Evolutionary conservation across 2,797 vertebrate species (phyloP).

Genomic region (Numenius phaeopus): DNA sequence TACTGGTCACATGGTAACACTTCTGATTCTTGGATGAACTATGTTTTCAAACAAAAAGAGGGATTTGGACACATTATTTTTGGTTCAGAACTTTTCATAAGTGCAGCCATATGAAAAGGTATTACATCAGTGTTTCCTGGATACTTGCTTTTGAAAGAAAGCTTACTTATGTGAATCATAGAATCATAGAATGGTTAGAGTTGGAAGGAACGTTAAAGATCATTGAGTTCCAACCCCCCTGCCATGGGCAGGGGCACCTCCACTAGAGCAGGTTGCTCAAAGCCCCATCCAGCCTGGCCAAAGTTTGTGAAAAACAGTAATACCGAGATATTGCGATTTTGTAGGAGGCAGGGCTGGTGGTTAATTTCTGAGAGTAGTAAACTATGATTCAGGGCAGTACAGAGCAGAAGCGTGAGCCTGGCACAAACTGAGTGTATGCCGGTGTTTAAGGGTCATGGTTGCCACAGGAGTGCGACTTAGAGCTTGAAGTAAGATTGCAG

Average conservation of each 20-base stretch:
- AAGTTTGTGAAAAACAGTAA: no score
- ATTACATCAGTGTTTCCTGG: slow-evolving; percentile 12
- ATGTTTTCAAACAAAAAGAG: slow-evolving; percentile 54
- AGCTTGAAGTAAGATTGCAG: not conserved
- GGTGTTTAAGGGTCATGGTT: not conserved
- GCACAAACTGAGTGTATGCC: not conserved
- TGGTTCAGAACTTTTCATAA: slow-evolving; percentile 37
- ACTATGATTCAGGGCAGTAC: not conserved
- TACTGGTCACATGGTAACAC: slow-evolving; percentile 4
- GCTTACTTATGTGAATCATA: not conserved
- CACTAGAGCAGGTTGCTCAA: no score
- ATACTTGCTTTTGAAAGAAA: slow-evolving; percentile 19
- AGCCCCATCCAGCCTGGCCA: no score
- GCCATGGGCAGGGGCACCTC: no score
- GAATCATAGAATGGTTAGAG: no score
- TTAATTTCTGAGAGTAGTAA: not conserved
- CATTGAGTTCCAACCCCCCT: no score
- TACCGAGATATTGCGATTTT: not conserved
- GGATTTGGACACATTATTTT: slow-evolving; percentile 27
- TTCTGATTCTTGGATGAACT: slow-evolving; percentile 51
- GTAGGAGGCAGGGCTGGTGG: not conserved
- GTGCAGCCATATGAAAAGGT: slow-evolving; percentile 28
- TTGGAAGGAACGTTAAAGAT: no score
- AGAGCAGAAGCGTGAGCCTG: not conserved
- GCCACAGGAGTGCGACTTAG: not conserved